Evolutionary conservation across 1,140 invertebrate genomes (phyloP).

Genomic region (Pogonus chalceus): DNA sequence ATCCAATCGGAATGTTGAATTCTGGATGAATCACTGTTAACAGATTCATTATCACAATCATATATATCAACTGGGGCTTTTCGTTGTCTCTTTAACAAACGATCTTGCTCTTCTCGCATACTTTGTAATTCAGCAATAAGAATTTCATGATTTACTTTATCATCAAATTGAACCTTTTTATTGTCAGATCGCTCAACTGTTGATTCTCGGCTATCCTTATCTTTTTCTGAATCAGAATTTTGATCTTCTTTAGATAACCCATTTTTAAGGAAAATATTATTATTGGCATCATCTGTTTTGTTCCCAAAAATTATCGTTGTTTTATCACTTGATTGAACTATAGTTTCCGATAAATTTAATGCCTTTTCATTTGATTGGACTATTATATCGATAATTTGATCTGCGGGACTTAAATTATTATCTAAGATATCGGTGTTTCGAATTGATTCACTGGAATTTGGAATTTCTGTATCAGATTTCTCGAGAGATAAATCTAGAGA

Average conservation of each 20-base stretch:
- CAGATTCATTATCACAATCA: constrained; percentile 16
- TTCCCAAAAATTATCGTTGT: not conserved
- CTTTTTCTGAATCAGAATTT: not conserved
- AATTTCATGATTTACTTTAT: constrained; percentile 47
- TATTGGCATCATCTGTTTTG: not conserved
- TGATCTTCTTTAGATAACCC: constrained; percentile 8
- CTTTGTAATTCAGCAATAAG: constrained; percentile 45
- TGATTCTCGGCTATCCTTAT: constrained; percentile 21
- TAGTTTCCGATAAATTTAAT: too few species aligned
- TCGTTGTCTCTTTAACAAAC: constrained; percentile 31
- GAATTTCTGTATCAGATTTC: not conserved
- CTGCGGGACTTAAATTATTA: not conserved
- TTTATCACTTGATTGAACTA: not conserved
- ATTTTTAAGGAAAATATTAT: not conserved
- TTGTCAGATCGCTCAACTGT: constrained; percentile 30
- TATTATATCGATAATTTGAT: not conserved
- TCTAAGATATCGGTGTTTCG: not conserved
- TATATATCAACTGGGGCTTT: constrained; percentile 23
- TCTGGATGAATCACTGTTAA: constrained; percentile 23
- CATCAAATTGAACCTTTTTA: constrained; percentile 35
- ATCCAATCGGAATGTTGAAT: constrained; percentile 38
- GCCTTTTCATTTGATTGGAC: too few species aligned
- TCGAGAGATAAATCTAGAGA: not conserved
- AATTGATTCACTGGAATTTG: not conserved
- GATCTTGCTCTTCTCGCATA: constrained; percentile 39